Conservation (phyloP, 1,140 invertebrate genomes). For the Meloidogyne hapla region DNA sequence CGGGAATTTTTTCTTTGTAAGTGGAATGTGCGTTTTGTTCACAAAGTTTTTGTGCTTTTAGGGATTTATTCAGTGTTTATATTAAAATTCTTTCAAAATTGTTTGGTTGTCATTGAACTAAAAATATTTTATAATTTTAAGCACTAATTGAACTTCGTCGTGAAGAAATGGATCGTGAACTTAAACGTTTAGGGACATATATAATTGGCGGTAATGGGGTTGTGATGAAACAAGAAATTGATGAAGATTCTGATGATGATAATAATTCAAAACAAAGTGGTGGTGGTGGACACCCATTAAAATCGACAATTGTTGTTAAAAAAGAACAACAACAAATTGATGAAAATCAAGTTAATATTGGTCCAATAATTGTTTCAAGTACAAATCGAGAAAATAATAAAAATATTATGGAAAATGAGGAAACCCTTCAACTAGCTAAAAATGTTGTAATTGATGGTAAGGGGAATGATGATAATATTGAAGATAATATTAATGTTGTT, state of each 20-base stretch:
- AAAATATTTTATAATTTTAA: conserved; percentile 6
- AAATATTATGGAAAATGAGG: neutral
- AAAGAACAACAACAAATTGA: neutral
- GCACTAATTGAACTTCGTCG: conserved; percentile 40
- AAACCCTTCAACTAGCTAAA: neutral
- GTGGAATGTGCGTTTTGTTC: too few species aligned
- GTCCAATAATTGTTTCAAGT: conserved; percentile 1
- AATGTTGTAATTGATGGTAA: conserved; percentile 3
- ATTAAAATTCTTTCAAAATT: neutral
- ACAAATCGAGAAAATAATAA: neutral
- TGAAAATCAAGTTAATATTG: neutral
- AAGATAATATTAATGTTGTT: neutral
- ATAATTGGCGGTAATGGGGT: neutral
- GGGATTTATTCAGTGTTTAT: too few species aligned
- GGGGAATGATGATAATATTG: neutral
- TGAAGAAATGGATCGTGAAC: conserved; percentile 39
- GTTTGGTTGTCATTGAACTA: too few species aligned
- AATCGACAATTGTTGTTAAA: conserved; percentile 21
- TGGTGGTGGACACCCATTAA: neutral
- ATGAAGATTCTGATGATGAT: neutral
- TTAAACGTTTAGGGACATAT: conserved; percentile 24
- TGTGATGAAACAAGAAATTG: conserved; percentile 8
- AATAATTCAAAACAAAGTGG: neutral
- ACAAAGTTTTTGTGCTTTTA: too few species aligned
- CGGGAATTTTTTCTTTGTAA: too few species aligned